These are phyloP conservation scores for Brachionus paranguensis DNA, from an alignment of 1,140 invertebrate species.

Conservation along the genomic window DNA sequence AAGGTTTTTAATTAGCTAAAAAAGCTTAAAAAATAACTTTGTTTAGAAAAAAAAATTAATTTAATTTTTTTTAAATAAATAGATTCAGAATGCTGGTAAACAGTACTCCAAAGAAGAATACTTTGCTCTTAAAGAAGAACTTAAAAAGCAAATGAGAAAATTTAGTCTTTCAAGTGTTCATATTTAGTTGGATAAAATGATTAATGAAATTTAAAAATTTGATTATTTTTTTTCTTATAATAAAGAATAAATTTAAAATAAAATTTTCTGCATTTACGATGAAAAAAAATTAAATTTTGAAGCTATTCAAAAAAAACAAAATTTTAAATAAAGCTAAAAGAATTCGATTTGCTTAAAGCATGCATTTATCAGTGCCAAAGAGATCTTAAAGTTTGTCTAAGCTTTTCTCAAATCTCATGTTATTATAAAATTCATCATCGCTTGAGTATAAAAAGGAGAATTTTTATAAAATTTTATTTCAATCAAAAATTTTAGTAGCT, in stretches of 20 bases:
- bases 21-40: not conserved
- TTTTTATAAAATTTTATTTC: not conserved
- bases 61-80: not conserved
- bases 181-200: not conserved
- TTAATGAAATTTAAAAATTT: not conserved
- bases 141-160: constrained; percentile 24
- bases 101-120: constrained; percentile 38
- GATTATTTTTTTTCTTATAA: not conserved
- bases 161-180: constrained; percentile 25
- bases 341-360: not conserved
- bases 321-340: not conserved
- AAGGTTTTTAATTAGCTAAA: not conserved
- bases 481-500: not conserved
- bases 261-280: not conserved
- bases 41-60: not conserved
- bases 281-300: not conserved
- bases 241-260: not conserved
- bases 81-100: not conserved
- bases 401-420: not conserved
- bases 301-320: not conserved
- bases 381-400: not conserved
- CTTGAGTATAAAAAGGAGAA: not conserved
- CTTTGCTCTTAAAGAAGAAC: constrained; percentile 20
- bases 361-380: not conserved
- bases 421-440: not conserved